These are phyloP conservation scores for Cladopsammia gracilis DNA, from an alignment of 64 coral and sea anemone species.

Conservation along the genomic window DNA sequence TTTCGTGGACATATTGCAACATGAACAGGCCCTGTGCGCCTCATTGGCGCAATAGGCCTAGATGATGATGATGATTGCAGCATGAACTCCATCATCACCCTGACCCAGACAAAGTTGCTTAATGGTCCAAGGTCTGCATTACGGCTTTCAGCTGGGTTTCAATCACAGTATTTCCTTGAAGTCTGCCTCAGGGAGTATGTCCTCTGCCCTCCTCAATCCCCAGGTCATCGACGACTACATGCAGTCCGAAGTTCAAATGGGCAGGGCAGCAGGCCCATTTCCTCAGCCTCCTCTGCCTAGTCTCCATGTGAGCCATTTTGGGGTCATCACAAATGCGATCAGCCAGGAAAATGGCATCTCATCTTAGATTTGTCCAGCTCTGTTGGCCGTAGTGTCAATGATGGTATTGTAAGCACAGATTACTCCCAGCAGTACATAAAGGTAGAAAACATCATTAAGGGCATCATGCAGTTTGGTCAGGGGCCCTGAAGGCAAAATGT, in stretches of 20 bases:
- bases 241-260: slow-evolving; percentile 5
- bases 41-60: too few relatives aligned
- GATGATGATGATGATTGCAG: too few relatives aligned
- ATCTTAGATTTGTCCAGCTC: slow-evolving; percentile 57
- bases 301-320: slow-evolving; percentile 27
- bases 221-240: slow-evolving; percentile 57
- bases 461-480: neutral
- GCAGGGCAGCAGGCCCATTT: slow-evolving; percentile 46
- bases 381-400: slow-evolving; percentile 60
- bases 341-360: slow-evolving; percentile 39
- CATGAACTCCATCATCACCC: slow-evolving; percentile 2
- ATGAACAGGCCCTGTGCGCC: too few relatives aligned
- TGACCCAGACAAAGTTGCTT: neutral
- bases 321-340: slow-evolving; percentile 11
- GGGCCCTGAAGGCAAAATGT: slow-evolving; percentile 28
- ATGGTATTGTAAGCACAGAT: slow-evolving; percentile 24
- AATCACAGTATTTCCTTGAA: neutral
- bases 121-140: neutral
- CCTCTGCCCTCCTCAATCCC: slow-evolving; percentile 26
- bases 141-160: neutral
- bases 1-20: neutral
- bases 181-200: slow-evolving; percentile 20
- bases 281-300: neutral
- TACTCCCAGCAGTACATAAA: neutral
- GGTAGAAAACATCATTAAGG: neutral